A percentile compares a stretch with the other conserved stretches of the same genome.
Conservation (phyloP, 2,113 vertebrate species). For the Paracanthobrama guichenoti region DNA sequence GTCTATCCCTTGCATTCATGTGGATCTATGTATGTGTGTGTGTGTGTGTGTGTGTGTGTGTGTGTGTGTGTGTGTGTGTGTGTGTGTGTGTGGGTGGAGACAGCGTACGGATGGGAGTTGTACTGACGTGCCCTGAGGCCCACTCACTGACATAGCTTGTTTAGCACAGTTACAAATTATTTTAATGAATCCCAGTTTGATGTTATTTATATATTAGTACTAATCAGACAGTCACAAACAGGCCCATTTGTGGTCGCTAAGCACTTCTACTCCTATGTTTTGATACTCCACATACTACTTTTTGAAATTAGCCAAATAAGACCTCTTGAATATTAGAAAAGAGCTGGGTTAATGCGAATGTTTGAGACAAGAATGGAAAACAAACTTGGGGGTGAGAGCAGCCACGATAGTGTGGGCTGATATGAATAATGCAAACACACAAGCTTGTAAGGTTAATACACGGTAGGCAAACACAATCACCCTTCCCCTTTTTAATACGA, state of each 20-base stretch:
- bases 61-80: not conserved
- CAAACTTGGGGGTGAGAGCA: constrained; percentile 25
- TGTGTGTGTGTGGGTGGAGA: constrained; percentile 7
- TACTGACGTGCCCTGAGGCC: constrained; percentile 45
- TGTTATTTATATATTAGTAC: constrained; percentile 49
- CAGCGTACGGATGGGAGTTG: constrained; percentile 34
- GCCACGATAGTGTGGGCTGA: constrained; percentile 32
- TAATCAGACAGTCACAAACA: constrained; percentile 47
- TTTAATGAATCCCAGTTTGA: constrained; percentile 56
- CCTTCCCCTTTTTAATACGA: constrained; percentile 53
- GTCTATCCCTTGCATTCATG: constrained; percentile 30
- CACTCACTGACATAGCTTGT: constrained; percentile 52
- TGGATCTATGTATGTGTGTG: too few species aligned
- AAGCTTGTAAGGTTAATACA: constrained; percentile 47
- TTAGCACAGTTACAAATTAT: constrained; percentile 54
- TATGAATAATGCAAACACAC: constrained; percentile 54
- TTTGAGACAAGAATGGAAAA: constrained; percentile 34
- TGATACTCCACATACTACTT: not conserved
- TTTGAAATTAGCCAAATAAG: constrained; percentile 38
- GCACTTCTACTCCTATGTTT: constrained; percentile 13
- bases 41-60: not conserved
- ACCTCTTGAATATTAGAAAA: constrained; percentile 27
- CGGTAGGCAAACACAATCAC: constrained; percentile 53
- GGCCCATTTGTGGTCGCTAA: constrained; percentile 26
- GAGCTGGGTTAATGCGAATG: constrained; percentile 29